Evolutionary conservation across 2,797 vertebrate genomes (phyloP).

Genomic region (Amblyopsis hoosieri): DNA sequence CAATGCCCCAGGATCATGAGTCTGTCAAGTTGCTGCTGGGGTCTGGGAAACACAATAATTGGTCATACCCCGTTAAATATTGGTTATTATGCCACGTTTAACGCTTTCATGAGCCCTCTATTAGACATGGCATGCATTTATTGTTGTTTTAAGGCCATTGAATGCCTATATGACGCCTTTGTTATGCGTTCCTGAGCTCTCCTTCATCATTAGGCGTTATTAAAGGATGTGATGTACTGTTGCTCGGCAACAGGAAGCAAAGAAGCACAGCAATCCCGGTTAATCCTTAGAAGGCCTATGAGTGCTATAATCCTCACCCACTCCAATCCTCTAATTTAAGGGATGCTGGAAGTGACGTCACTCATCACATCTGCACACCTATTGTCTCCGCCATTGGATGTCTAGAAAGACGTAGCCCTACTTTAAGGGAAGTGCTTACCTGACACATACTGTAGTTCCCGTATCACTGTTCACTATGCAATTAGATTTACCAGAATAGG

Average conservation of each 20-base stretch:
- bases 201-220: neutral
- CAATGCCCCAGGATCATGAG: too few species aligned
- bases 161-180: too few species aligned
- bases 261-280: neutral
- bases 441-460: constrained; percentile 66
- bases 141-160: too few species aligned
- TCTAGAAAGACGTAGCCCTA: constrained; percentile 32
- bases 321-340: constrained; percentile 24
- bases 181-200: too few species aligned
- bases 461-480: constrained; percentile 66
- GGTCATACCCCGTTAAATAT: too few species aligned
- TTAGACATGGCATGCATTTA: too few species aligned
- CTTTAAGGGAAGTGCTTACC: constrained; percentile 55
- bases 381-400: constrained; percentile 6
- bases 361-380: constrained; percentile 28
- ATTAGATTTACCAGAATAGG: constrained; percentile 31
- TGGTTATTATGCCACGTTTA: too few species aligned
- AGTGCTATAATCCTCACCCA: neutral
- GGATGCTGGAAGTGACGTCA: constrained; percentile 34
- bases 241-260: constrained; percentile 1
- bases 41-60: too few species aligned
- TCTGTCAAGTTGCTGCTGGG: too few species aligned
- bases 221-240: neutral
- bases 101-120: too few species aligned
- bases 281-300: too few species aligned